These are phyloP conservation scores for Candidula unifasciata DNA, from an alignment of 2,888 invertebrate genomes.

Conservation along the genomic window DNA sequence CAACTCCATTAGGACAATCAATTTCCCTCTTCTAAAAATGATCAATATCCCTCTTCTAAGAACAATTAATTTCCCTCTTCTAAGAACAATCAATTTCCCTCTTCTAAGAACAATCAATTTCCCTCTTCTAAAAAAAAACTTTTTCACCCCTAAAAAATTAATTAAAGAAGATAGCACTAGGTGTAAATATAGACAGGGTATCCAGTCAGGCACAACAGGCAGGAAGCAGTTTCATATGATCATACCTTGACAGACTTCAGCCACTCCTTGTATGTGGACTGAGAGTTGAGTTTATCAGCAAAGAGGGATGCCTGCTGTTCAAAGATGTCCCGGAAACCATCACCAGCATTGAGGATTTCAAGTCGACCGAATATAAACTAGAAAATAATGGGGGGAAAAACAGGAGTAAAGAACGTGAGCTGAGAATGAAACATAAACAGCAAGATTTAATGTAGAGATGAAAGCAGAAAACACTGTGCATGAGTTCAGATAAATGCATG, in stretches of 20 bases:
- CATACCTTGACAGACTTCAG: conserved; percentile 44
- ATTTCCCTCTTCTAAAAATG: too few species aligned
- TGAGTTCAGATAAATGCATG: too few species aligned
- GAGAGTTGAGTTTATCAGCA: conserved; percentile 82
- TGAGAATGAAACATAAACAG: not conserved
- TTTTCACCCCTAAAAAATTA: not conserved
- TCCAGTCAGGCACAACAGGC: too few species aligned
- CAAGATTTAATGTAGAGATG: too few species aligned
- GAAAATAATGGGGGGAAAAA: not conserved
- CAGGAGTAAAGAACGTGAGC: not conserved
- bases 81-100: too few species aligned
- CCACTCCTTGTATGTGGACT: conserved; percentile 89
- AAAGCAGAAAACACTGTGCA: too few species aligned
- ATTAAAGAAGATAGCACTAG: not conserved
- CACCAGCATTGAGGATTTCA: conserved; percentile 93
- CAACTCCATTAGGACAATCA: too few species aligned
- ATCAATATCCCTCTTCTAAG: too few species aligned
- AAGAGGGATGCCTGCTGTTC: conserved; percentile 90
- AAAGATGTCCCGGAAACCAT: conserved; percentile 95
- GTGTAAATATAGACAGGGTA: too few species aligned
- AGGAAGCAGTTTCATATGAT: too few species aligned
- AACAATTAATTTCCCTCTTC: too few species aligned
- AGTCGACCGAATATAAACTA: conserved; percentile 92
- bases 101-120: too few species aligned
- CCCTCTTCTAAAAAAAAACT: not conserved